phyloP scores from a whole-genome alignment of 92 coral and sea anemone species.

The Micromussa lordhowensis region DNA sequence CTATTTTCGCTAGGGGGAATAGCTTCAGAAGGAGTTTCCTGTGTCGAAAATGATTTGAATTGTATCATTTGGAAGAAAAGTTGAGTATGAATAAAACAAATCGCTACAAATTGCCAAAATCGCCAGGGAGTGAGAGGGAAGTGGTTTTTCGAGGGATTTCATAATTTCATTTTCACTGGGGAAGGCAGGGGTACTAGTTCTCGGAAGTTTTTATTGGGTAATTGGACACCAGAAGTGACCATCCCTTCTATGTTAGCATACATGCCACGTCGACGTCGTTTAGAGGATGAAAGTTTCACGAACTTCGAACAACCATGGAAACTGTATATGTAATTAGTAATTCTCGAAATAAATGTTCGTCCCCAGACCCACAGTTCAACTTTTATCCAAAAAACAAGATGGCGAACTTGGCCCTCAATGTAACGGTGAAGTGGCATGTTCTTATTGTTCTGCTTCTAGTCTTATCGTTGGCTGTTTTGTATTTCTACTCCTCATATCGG shows the following conservation, averaged over 20 bases:
- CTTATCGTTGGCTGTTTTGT: conserved; percentile 12
- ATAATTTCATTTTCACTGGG: no score
- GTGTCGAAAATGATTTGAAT: no score
- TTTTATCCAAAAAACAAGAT: conserved; percentile 13
- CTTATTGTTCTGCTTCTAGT: conserved; percentile 37
- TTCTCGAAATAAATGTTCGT: background rate
- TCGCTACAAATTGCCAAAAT: no score
- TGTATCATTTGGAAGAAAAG: background rate
- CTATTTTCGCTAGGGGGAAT: no score
- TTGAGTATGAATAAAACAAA: background rate
- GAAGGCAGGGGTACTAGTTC: no score
- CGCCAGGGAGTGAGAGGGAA: no score
- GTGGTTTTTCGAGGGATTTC: no score
- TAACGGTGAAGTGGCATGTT: conserved; percentile 71
- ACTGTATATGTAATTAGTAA: background rate
- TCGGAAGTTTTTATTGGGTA: no score
- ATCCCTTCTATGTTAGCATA: no score
- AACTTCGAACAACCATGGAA: background rate
- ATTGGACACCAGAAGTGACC: no score
- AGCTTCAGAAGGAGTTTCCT: no score
- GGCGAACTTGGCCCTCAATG: conserved; percentile 68
- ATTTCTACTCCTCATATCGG: conserved; percentile 42
- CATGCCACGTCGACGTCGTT: no score
- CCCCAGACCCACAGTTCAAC: background rate
- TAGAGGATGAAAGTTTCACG: background rate